These are phyloP conservation scores for Uloborus plumipes DNA, from an alignment of 2,888 invertebrate genomes.

Conservation along the genomic window DNA sequence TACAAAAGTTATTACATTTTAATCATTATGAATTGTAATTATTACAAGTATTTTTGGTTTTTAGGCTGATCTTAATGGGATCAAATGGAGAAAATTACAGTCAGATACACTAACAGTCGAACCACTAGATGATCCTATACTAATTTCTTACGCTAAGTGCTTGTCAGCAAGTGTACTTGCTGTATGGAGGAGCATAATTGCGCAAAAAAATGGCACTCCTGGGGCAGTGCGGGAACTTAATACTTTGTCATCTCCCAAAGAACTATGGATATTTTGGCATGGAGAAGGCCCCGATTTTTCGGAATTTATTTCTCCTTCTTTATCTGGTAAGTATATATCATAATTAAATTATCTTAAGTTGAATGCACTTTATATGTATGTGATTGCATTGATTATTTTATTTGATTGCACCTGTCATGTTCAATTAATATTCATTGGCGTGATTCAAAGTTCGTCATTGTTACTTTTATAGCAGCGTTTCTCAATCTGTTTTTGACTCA, in stretches of 20 bases:
- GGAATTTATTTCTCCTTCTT: slow-evolving; percentile 86
- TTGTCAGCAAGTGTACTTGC: slow-evolving; percentile 91
- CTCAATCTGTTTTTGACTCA: too few species aligned
- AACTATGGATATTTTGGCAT: slow-evolving; percentile 99
- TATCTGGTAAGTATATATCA: slow-evolving; percentile 80
- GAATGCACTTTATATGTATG: too few species aligned
- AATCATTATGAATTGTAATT: too few species aligned
- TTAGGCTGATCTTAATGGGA: slow-evolving; percentile 98
- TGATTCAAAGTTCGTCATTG: too few species aligned
- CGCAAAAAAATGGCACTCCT: slow-evolving; percentile 82
- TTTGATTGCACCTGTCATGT: too few species aligned
- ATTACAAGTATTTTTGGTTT: not conserved
- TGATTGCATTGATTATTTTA: too few species aligned
- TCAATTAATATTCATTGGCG: too few species aligned
- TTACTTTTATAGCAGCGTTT: too few species aligned
- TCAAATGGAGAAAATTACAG: slow-evolving; percentile 97
- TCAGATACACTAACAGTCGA: slow-evolving; percentile 78
- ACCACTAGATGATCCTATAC: slow-evolving; percentile 89
- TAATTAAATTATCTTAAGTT: too few species aligned
- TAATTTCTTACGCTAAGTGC: slow-evolving; percentile 90
- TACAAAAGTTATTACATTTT: too few species aligned
- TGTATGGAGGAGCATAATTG: slow-evolving; percentile 93
- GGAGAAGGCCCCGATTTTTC: slow-evolving; percentile 94
- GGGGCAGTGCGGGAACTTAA: slow-evolving; percentile 32
- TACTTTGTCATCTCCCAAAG: slow-evolving; percentile 76